These are phyloP conservation scores for Todus mexicanus DNA, from an alignment of 2,797 vertebrate species.

Conservation along the genomic window DNA sequence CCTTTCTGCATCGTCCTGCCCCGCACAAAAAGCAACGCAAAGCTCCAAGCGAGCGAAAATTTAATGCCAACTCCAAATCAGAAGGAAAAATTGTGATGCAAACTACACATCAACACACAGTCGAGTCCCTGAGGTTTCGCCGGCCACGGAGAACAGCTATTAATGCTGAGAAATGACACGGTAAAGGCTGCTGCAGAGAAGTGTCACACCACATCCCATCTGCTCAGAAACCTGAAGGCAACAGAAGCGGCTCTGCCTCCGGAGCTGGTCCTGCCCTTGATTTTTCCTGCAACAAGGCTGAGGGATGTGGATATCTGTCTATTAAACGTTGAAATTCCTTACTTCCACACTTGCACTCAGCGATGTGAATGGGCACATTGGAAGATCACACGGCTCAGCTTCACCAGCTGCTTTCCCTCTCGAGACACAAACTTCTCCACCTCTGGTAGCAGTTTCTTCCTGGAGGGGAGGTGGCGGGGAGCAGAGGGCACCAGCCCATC, in stretches of 20 bases:
- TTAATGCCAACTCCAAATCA: not conserved
- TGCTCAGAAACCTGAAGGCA: not conserved
- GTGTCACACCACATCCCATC: not conserved
- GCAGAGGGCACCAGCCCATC: not conserved
- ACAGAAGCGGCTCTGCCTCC: not conserved
- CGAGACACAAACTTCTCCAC: not conserved
- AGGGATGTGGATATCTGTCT: not conserved
- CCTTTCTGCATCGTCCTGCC: no score
- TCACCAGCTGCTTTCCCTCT: not conserved
- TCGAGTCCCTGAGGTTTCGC: not conserved
- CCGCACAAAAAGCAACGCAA: rapidly evolving
- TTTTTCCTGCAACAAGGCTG: not conserved
- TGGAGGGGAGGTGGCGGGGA: not conserved
- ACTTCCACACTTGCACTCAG: not conserved
- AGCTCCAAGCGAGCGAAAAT: not conserved
- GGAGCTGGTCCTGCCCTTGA: rapidly evolving
- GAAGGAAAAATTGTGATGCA: not conserved
- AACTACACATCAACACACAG: not conserved
- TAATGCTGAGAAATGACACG: not conserved
- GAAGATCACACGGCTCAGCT: rapidly evolving
- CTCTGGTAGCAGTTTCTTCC: not conserved
- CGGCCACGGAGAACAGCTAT: rapidly evolving
- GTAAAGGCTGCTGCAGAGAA: not conserved
- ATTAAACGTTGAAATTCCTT: not conserved
- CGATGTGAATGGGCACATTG: rapidly evolving